Evolutionary conservation across 2,113 vertebrate species (phyloP), one percentile per base, ranked within the genome.

Genomic region (Chaetodon auriga): DNA sequence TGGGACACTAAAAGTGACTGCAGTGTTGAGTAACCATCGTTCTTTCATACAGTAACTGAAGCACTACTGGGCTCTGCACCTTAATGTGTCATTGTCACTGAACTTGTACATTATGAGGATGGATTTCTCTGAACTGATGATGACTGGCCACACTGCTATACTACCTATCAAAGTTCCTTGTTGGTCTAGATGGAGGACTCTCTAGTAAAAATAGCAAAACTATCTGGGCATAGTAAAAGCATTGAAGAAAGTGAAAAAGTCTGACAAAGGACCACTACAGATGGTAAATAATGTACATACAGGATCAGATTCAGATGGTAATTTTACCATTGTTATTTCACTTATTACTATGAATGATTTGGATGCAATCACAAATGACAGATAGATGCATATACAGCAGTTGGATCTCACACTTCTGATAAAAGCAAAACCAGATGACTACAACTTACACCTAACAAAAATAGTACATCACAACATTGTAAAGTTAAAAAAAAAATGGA

Each of bases 11-110:
- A 81, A 51, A 75, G 80, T 49, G 60, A 58, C 75, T 23, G 45
- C 70, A 58, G 65, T 60, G 69, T 83, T 71, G 64, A 71, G 65
- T 62, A 77, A 36, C 66, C 63, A 71, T 80, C 77, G 61, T 72
- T 80, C 78, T 57, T 66, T 76, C 61, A 43, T 65, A 57, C 53
- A 79, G 75, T 60, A 80, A 80, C 53, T 57, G 72, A 76, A 68
- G 73, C 62, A 77, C 73, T 54, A 38, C 51, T 46, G 78, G 53
- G 74, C 38, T 75, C n/a, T 13, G 7, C 2, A 4, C 54, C 1
- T 48, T 72, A 55, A 80, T 61, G 46, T 60, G 78, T 79, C 46
- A 48, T 54, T 16, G 83, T 72, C 63, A 58, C 35, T 30, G 70
- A 68, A 38, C 74, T 55, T 64, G 30, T 41, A 43, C 73, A 64